A percentile compares a stretch with the other conserved stretches of the same genome.
These are phyloP conservation scores for Zoanthus sansibaricus DNA, from an alignment of 92 coral and sea anemone genomes.

Conservation along the genomic window DNA sequence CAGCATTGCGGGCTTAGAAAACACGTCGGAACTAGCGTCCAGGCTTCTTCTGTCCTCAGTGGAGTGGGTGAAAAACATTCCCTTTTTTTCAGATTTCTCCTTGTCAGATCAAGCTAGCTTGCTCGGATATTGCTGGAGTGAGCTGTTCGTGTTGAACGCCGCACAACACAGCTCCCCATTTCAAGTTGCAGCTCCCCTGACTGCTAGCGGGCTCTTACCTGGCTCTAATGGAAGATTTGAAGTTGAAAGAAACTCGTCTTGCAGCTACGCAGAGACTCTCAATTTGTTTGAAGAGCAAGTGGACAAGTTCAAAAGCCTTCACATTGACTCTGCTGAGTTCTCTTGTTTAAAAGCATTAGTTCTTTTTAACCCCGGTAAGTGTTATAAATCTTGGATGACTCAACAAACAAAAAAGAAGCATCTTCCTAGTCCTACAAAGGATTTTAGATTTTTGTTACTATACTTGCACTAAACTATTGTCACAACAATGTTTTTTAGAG, in stretches of 20 bases:
- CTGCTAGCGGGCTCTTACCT: slow-evolving; percentile 56
- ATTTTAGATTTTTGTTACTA: too few species aligned
- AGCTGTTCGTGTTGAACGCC: slow-evolving; percentile 84
- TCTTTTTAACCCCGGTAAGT: slow-evolving; percentile 77
- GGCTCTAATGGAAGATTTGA: slow-evolving; percentile 55
- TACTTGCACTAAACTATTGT: too few species aligned
- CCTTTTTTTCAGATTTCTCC: slow-evolving; percentile 86
- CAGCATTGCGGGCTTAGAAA: slow-evolving; percentile 78
- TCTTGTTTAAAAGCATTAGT: slow-evolving; percentile 94
- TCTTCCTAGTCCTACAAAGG: too few species aligned
- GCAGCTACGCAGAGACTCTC: slow-evolving; percentile 55
- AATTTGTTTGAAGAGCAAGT: slow-evolving; percentile 84
- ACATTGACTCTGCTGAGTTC: slow-evolving; percentile 97
- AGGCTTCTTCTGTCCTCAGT: slow-evolving; percentile 87
- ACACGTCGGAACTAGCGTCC: slow-evolving; percentile 82
- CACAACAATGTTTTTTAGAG: too few species aligned
- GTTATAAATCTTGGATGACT: too few species aligned
- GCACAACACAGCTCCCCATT: slow-evolving; percentile 94
- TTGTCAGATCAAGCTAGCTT: slow-evolving; percentile 82
- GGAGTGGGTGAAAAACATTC: slow-evolving; percentile 95
- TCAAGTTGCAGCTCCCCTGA: slow-evolving; percentile 81
- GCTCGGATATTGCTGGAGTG: slow-evolving; percentile 89
- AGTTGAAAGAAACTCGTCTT: slow-evolving; percentile 40
- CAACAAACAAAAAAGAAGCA: too few species aligned
- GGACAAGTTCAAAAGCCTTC: slow-evolving; percentile 81